These are phyloP conservation scores for Xiphorhynchus erythropygius DNA, from an alignment of 2,797 vertebrate genomes.

Conservation along the genomic window DNA sequence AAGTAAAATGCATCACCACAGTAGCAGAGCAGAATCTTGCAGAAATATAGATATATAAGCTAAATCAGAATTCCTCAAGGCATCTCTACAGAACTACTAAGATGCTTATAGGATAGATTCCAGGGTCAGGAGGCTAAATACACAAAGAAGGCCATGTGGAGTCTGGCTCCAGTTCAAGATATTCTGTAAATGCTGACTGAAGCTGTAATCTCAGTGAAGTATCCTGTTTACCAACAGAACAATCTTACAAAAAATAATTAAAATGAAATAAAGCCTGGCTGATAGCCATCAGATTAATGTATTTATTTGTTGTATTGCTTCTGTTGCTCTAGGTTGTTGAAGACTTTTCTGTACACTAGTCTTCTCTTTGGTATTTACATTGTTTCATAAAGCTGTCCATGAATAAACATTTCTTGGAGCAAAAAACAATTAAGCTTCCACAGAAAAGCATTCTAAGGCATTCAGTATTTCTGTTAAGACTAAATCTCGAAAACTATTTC, in stretches of 20 bases:
- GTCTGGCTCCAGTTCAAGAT: background rate
- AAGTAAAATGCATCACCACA: background rate
- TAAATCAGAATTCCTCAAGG: background rate
- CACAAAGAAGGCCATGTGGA: background rate
- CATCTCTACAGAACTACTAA: background rate
- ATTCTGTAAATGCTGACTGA: background rate
- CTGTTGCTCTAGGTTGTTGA: background rate
- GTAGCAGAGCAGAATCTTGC: background rate
- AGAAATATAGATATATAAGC: background rate
- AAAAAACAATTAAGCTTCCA: background rate
- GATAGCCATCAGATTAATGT: background rate
- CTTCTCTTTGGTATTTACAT: background rate
- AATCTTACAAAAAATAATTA: background rate
- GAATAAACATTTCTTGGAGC: background rate
- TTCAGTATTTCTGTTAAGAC: background rate
- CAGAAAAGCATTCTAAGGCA: background rate
- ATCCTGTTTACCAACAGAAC: background rate
- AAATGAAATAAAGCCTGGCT: background rate
- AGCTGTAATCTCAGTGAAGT: background rate
- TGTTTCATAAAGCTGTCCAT: background rate
- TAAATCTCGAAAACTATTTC: background rate
- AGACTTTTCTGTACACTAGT: background rate
- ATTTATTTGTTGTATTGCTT: background rate
- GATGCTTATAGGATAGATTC: background rate
- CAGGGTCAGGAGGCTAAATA: background rate